These are phyloP conservation scores for Rhadina sibilatrix DNA, from an alignment of 2,113 vertebrate species.

Conservation along the genomic window DNA sequence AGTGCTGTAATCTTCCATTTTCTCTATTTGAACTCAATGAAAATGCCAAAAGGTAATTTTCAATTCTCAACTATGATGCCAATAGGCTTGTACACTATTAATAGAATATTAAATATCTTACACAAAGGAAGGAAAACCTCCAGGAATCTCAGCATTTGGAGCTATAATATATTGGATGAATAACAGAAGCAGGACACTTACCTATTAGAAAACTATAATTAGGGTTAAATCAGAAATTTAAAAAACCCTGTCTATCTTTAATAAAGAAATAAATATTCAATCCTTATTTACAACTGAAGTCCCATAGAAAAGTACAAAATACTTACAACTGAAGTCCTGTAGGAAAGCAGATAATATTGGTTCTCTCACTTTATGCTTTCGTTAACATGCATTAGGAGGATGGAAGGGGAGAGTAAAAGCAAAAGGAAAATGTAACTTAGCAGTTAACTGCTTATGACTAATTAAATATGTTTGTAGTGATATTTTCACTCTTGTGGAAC, in stretches of 20 bases:
- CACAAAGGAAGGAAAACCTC: neutral
- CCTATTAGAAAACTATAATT: neutral
- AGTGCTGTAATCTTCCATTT: neutral
- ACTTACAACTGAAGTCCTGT: neutral
- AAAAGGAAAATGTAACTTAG: neutral
- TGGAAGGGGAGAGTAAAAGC: neutral
- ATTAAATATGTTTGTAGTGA: neutral
- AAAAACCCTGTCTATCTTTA: neutral
- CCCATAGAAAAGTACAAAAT: neutral
- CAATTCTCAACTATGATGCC: neutral
- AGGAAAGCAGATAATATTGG: neutral
- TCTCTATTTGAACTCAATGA: neutral
- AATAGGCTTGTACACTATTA: neutral
- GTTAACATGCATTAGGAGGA: neutral
- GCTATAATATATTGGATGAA: neutral
- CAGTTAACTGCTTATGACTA: neutral
- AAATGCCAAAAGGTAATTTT: neutral
- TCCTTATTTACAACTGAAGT: neutral
- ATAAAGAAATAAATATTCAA: neutral
- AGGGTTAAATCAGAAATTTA: neutral
- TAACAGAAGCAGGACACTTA: neutral
- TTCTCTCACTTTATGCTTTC: neutral
- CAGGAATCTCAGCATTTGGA: neutral
- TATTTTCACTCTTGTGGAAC: neutral
- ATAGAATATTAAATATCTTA: neutral